Evolutionary conservation across 2,797 vertebrate species (phyloP), one percentile per base, ranked within the genome.

Genomic region (Enoplosus armatus): DNA sequence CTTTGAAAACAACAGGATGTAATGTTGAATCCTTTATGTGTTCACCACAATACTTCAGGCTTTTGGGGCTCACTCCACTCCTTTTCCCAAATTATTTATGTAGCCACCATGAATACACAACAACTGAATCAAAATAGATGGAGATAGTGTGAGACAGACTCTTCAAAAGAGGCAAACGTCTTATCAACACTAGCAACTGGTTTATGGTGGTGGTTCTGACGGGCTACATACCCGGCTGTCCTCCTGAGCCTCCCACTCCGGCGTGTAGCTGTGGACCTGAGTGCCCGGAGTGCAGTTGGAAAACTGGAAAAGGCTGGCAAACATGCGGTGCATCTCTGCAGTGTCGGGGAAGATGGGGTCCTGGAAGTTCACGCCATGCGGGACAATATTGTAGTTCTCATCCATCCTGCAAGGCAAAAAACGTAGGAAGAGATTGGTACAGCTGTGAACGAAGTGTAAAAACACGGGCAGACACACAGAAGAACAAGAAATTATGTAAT

Each of bases 331-430:
- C 85, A 95, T 96, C 47, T 97, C 96, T 3, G 92, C 65, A 0
- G 95, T 96, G 88, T 97, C 96, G 0, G 94, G 89, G 79, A 97
- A 97, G 67, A 97, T 96, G 68, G 96, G 90, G 73, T 97, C 96
- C 92, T 97, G 96, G 89, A 96, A 96, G 90, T 97, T 97, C 37
- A 97, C 95, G 48, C 96, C 96, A 14, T 97, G 96, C 24, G 96
- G 96, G 64, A 97, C 86, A 48, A 97, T 95, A 53, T 94, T 96
- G 87, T 96, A 96, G 91, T 96, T 95, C 82, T 97, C 96, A 83
- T 96, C 96, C 96, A 96, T 96, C 87, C 96, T 97, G 80, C 10
- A 77, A 8, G 56, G 39, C 60, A 84, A 37, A 58, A 65, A 76
- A n/a, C n/a, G n/a, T n/a, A 47, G 29, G 20, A 41, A 55, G 37